Conservation (phyloP, 2,888 invertebrate species). For the Charanyca ferruginea region DNA sequence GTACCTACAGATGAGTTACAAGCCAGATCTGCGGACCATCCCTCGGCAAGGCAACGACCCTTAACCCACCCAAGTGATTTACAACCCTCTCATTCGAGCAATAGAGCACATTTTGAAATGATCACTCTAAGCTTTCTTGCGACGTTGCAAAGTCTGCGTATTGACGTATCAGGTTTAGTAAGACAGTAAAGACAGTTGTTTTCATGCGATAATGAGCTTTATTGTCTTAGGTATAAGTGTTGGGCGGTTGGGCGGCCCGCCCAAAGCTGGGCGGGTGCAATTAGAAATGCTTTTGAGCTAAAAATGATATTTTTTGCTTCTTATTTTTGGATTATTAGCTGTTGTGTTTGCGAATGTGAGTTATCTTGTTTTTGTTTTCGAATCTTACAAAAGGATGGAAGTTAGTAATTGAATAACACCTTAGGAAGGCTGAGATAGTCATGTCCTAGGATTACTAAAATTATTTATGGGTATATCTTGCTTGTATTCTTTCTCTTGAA, state of each 20-base stretch:
- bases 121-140: slow-evolving; percentile 78
- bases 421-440: background rate
- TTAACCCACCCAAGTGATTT: slow-evolving; percentile 61
- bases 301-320: slow-evolving; percentile 79
- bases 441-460: background rate
- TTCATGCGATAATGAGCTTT: slow-evolving; percentile 81
- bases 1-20: slow-evolving; percentile 88
- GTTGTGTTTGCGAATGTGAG: slow-evolving; percentile 55
- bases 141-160: slow-evolving; percentile 85
- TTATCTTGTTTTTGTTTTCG: slow-evolving; percentile 30
- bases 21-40: slow-evolving; percentile 78
- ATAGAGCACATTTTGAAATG: slow-evolving; percentile 80
- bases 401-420: background rate
- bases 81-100: slow-evolving; percentile 67
- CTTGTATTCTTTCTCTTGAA: background rate
- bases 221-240: slow-evolving; percentile 71
- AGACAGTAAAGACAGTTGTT: slow-evolving; percentile 82
- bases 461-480: background rate
- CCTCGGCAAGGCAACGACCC: slow-evolving; percentile 79
- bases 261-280: slow-evolving; percentile 87
- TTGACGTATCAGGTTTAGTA: slow-evolving; percentile 80
- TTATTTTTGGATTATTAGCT: slow-evolving; percentile 75
- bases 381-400: slow-evolving; percentile 6
- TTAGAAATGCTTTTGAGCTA: slow-evolving; percentile 80
- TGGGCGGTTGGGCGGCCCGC: slow-evolving; percentile 82